These are phyloP conservation scores for Sisor rabdophorus DNA, from an alignment of 2,113 vertebrate species.

Conservation along the genomic window DNA sequence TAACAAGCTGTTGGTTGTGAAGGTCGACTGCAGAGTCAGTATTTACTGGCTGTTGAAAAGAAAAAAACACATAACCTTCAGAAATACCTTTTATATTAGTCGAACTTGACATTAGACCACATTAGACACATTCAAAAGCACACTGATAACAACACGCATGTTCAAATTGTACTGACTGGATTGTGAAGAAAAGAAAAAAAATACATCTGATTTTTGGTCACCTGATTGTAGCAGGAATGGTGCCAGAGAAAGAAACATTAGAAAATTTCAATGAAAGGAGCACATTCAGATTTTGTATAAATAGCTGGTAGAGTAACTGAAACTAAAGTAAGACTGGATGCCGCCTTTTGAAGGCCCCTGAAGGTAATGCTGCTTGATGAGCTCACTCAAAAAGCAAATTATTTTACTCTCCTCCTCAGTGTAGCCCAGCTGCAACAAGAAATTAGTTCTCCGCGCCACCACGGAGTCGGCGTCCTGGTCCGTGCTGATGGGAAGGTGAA, in stretches of 20 bases:
- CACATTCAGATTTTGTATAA: slow-evolving; percentile 88
- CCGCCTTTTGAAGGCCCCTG: slow-evolving; percentile 63
- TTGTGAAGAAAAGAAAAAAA: background rate
- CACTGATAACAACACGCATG: slow-evolving; percentile 2
- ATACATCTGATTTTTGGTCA: slow-evolving; percentile 47
- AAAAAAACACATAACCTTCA: background rate
- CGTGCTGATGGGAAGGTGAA: slow-evolving; percentile 82
- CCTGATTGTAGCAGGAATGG: slow-evolving; percentile 32
- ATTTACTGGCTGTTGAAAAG: background rate
- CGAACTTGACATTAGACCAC: background rate
- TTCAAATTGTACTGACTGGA: background rate
- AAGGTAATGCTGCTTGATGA: slow-evolving; percentile 84
- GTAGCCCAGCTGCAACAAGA: slow-evolving; percentile 81
- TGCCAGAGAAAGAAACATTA: background rate
- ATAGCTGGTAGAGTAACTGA: slow-evolving; percentile 90
- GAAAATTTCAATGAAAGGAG: background rate
- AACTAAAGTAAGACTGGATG: slow-evolving; percentile 76
- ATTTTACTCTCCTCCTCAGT: slow-evolving; percentile 83
- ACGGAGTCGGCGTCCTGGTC: slow-evolving; percentile 65
- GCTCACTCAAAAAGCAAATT: slow-evolving; percentile 86
- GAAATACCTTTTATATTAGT: background rate
- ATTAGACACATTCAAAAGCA: slow-evolving; percentile 15
- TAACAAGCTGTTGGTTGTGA: background rate
- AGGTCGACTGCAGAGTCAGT: background rate
- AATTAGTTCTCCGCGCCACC: slow-evolving; percentile 72